phyloP scores from a whole-genome alignment of 2,113 vertebrate genomes.

The Calidris pygmaea region DNA sequence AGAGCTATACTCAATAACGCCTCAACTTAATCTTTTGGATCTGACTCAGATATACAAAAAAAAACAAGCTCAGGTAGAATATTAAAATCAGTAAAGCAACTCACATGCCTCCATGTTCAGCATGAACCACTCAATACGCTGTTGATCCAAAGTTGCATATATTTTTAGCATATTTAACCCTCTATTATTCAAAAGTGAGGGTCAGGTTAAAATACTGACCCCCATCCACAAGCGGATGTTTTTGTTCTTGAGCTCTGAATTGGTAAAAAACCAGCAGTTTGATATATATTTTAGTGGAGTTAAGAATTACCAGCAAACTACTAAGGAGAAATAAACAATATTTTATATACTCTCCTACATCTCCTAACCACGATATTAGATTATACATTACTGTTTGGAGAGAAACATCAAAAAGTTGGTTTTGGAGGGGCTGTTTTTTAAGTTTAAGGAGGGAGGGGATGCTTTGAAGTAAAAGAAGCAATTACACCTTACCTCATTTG shows the following conservation, averaged over 20 bases:
- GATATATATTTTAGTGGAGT: background rate
- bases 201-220: constrained; percentile 48
- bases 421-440: background rate
- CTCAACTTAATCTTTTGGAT: background rate
- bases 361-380: background rate
- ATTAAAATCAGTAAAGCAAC: background rate
- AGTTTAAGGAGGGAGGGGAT: background rate
- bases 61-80: background rate
- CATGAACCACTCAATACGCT: background rate
- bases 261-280: constrained; percentile 62
- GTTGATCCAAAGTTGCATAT: background rate
- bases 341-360: constrained; percentile 31
- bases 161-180: background rate
- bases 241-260: constrained; percentile 42
- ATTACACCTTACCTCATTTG: constrained; percentile 40
- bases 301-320: background rate
- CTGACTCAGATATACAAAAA: background rate
- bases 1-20: background rate
- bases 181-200: background rate
- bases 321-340: background rate
- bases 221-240: background rate
- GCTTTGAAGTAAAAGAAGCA: background rate
- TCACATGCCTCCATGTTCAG: background rate
- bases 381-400: background rate
- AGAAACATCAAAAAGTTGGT: background rate